These are phyloP conservation scores for Heliothis peltigera DNA, from an alignment of 2,888 invertebrate genomes.

Conservation along the genomic window DNA sequence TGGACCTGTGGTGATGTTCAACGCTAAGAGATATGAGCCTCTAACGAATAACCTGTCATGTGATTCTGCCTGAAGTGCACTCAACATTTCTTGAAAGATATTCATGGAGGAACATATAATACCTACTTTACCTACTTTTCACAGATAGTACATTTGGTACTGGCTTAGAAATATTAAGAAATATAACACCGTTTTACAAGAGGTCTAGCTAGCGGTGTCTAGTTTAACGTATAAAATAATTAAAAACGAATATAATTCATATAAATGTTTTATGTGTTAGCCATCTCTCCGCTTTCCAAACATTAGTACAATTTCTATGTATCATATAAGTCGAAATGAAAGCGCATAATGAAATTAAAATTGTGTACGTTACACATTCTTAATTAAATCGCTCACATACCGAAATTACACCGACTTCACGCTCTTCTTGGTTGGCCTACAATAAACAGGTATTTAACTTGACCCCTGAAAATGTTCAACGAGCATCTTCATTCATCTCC, in stretches of 20 bases:
- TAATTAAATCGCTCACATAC: slow-evolving; percentile 73
- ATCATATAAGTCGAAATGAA: slow-evolving; percentile 65
- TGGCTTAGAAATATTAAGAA: too few species aligned
- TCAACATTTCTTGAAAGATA: too few species aligned
- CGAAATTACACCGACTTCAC: slow-evolving; percentile 75
- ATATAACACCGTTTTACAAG: slow-evolving; percentile 13
- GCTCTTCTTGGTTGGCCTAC: slow-evolving; percentile 73
- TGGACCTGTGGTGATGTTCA: too few species aligned
- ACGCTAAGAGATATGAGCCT: too few species aligned
- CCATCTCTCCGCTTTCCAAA: slow-evolving; percentile 56
- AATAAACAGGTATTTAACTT: slow-evolving; percentile 52
- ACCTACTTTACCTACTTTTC: too few species aligned
- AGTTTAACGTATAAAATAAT: slow-evolving; percentile 3
- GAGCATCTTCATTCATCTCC: slow-evolving; percentile 3
- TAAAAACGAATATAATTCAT: slow-evolving; percentile 28
- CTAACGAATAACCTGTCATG: too few species aligned
- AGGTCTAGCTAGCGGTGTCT: slow-evolving; percentile 17
- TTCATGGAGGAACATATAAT: too few species aligned
- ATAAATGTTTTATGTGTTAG: slow-evolving; percentile 35
- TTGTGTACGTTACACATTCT: slow-evolving; percentile 64
- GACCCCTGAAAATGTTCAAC: slow-evolving; percentile 42
- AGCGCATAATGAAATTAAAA: slow-evolving; percentile 70
- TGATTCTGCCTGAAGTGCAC: too few species aligned
- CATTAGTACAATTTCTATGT: slow-evolving; percentile 56
- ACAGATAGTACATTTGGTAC: too few species aligned